These are phyloP conservation scores for Catonia carolina DNA, from an alignment of 2,888 invertebrate genomes.

Conservation along the genomic window DNA sequence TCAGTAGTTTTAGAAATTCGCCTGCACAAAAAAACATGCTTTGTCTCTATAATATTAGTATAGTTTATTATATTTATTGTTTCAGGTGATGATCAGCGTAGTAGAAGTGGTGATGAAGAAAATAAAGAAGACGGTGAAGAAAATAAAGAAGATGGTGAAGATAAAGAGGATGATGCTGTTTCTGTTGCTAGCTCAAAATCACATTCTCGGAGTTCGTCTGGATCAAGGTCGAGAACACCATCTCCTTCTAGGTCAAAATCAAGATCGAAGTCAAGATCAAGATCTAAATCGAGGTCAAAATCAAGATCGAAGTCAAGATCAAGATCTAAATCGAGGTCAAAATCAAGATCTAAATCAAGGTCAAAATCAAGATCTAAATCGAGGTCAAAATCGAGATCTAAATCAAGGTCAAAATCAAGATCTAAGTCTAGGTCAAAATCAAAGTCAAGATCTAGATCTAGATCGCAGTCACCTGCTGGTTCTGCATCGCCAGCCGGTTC, in stretches of 20 bases:
- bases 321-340: conserved; percentile 33
- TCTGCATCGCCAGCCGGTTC: conserved; percentile 15
- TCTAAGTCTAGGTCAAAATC: background rate
- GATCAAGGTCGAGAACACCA: conserved; percentile 37
- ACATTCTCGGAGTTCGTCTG: conserved; percentile 36
- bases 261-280: conserved; percentile 37
- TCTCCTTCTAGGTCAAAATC: conserved; percentile 31
- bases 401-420: conserved; percentile 31
- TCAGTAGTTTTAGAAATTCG: no score
- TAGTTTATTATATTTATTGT: no score
- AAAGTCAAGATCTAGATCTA: conserved; percentile 33
- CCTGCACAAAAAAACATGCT: no score
- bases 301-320: background rate
- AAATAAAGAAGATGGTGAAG: conserved; percentile 30
- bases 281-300: conserved; percentile 37
- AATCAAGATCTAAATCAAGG: conserved; percentile 31
- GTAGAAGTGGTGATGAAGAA: conserved; percentile 42
- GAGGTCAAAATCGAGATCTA: conserved; percentile 32
- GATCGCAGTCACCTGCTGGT: conserved; percentile 39
- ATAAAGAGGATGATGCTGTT: conserved; percentile 28
- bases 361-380: conserved; percentile 31
- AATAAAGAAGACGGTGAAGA: conserved; percentile 29
- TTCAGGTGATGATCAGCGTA: conserved; percentile 27
- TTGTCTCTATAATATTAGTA: no score
- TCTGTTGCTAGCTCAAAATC: conserved; percentile 35